Conservation (phyloP, 1,140 invertebrate genomes). For the Ylistrum balloti region DNA sequence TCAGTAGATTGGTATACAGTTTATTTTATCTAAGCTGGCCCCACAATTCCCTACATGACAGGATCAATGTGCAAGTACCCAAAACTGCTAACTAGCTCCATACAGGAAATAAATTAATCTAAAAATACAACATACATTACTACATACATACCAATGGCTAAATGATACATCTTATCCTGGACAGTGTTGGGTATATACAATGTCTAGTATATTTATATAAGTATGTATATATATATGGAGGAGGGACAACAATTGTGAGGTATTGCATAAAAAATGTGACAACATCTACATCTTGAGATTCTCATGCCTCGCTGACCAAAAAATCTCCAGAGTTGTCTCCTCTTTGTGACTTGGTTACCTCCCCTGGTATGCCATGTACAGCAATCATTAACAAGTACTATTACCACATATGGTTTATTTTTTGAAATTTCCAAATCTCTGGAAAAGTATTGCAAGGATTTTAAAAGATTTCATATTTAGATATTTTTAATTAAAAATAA, state of each 20-base stretch:
- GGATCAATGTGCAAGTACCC: neutral
- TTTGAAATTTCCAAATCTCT: too few relatives aligned
- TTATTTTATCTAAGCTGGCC: neutral
- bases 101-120: constrained; percentile 22
- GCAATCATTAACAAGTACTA: too few relatives aligned
- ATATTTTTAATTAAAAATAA: too few relatives aligned
- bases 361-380: neutral
- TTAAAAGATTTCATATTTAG: too few relatives aligned
- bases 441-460: too few relatives aligned
- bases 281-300: constrained; percentile 18
- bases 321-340: neutral
- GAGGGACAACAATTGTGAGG: constrained; percentile 24
- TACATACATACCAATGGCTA: neutral
- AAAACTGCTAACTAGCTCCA: constrained; percentile 20
- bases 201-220: neutral
- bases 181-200: neutral
- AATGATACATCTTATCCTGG: neutral
- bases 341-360: neutral
- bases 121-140: constrained; percentile 28
- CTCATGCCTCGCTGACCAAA: constrained; percentile 30
- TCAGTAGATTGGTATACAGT: neutral
- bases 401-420: too few relatives aligned
- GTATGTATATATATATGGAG: constrained; percentile 17
- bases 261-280: constrained; percentile 30
- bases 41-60: neutral